These are phyloP conservation scores for Oscheius sp. DNA, from an alignment of 1,140 invertebrate genomes.

Conservation along the genomic window DNA sequence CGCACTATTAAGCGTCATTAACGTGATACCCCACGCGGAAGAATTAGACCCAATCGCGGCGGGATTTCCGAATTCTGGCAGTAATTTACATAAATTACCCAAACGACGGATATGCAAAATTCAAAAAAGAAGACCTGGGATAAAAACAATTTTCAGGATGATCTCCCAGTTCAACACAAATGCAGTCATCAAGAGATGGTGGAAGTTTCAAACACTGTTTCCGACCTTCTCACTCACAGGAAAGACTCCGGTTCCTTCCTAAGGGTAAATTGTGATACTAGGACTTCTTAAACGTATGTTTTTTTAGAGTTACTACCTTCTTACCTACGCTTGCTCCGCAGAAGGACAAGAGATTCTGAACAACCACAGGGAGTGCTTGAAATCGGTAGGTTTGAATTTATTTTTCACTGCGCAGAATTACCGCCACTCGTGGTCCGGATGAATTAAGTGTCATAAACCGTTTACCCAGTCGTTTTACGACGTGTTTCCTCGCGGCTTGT, in stretches of 20 bases:
- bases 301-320: conserved; percentile 54
- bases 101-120: background rate
- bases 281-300: background rate
- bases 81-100: background rate
- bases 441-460: too few species aligned
- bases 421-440: background rate
- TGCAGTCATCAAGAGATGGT: conserved; percentile 57
- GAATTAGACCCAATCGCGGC: background rate
- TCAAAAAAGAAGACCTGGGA: background rate
- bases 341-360: conserved; percentile 56
- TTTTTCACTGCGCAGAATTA: too few species aligned
- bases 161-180: conserved; percentile 50
- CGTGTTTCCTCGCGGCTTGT: background rate
- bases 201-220: conserved; percentile 58
- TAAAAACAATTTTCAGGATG: conserved; percentile 51
- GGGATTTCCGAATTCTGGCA: background rate
- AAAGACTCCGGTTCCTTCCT: conserved; percentile 59
- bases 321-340: conserved; percentile 57
- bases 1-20: conserved; percentile 7
- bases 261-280: conserved; percentile 21
- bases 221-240: conserved; percentile 56
- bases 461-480: too few species aligned
- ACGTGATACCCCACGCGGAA: conserved; percentile 5
- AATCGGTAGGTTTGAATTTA: conserved; percentile 12
- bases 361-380: conserved; percentile 53